These are phyloP conservation scores for Glyphotaelius pellucidus DNA, from an alignment of 2,888 invertebrate genomes.

Conservation along the genomic window DNA sequence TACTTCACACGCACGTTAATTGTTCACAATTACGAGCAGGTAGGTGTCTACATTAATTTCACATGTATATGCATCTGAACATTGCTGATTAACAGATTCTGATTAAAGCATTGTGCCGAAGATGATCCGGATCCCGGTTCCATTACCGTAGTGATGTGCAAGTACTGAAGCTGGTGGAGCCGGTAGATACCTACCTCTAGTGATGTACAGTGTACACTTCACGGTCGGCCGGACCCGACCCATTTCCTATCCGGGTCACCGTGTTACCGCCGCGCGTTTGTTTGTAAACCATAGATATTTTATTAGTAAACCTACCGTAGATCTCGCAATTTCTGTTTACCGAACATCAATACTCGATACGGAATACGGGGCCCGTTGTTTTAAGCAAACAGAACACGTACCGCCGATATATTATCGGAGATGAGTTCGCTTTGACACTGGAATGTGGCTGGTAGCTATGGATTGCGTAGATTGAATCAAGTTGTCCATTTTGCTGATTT, in stretches of 20 bases:
- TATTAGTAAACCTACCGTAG: background rate
- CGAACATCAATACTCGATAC: background rate
- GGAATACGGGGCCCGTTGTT: background rate
- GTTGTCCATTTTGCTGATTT: background rate
- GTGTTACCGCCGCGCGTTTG: slow-evolving; percentile 29
- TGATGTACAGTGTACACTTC: background rate
- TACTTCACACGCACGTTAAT: background rate
- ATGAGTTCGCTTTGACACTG: background rate
- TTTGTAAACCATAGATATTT: background rate
- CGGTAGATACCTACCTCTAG: background rate
- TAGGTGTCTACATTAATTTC: background rate
- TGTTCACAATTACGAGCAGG: background rate
- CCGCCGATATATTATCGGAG: background rate
- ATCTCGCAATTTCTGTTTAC: background rate
- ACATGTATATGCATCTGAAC: background rate
- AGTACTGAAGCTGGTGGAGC: background rate
- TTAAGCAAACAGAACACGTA: background rate
- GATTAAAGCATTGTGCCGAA: background rate
- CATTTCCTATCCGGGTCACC: slow-evolving; percentile 40
- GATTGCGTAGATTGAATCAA: background rate
- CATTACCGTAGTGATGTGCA: background rate
- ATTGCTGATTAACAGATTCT: background rate
- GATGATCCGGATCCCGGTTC: background rate
- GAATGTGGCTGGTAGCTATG: background rate
- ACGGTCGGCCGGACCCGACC: slow-evolving; percentile 37